Evolutionary conservation across 1,140 invertebrate species (phyloP).

Genomic region (Neocloeon triangulifer): DNA sequence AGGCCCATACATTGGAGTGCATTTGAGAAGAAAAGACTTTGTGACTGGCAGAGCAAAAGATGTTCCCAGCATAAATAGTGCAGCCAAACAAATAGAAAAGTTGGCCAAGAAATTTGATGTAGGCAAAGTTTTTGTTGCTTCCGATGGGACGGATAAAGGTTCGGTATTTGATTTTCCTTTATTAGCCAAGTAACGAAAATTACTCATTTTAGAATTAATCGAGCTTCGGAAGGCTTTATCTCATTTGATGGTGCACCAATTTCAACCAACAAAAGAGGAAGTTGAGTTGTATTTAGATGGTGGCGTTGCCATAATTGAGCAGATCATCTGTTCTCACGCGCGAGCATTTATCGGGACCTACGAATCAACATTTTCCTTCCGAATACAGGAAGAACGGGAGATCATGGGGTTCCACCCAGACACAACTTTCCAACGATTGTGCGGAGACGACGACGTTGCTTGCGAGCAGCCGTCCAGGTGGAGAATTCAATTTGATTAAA

Average conservation of each 20-base stretch:
- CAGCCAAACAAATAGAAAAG: slow-evolving; percentile 42
- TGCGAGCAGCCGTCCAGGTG: slow-evolving; percentile 26
- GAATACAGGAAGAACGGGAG: slow-evolving; percentile 93
- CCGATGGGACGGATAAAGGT: slow-evolving; percentile 40
- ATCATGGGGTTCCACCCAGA: slow-evolving; percentile 62
- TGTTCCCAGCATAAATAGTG: slow-evolving; percentile 43
- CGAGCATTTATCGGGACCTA: slow-evolving; percentile 74
- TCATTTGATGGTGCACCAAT: slow-evolving; percentile 5
- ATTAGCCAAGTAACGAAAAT: slow-evolving; percentile 1
- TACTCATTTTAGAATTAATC: slow-evolving; percentile 6
- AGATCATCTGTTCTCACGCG: slow-evolving; percentile 80
- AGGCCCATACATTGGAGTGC: slow-evolving; percentile 54
- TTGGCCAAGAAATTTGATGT: slow-evolving; percentile 32
- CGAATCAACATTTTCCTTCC: slow-evolving; percentile 87
- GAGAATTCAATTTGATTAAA: slow-evolving; percentile 16
- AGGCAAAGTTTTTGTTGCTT: slow-evolving; percentile 52
- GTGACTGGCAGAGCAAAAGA: slow-evolving; percentile 34
- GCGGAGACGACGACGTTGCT: slow-evolving; percentile 23
- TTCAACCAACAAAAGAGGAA: slow-evolving; percentile 16
- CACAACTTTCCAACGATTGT: slow-evolving; percentile 78
- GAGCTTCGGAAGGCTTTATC: neutral
- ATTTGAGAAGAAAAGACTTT: slow-evolving; percentile 72
- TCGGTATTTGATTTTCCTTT: slow-evolving; percentile 6
- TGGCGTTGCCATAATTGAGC: slow-evolving; percentile 82
- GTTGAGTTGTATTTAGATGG: slow-evolving; percentile 49